phyloP scores from a whole-genome alignment of 2,888 invertebrate species.

The Lordiphosa fenestrarum region DNA sequence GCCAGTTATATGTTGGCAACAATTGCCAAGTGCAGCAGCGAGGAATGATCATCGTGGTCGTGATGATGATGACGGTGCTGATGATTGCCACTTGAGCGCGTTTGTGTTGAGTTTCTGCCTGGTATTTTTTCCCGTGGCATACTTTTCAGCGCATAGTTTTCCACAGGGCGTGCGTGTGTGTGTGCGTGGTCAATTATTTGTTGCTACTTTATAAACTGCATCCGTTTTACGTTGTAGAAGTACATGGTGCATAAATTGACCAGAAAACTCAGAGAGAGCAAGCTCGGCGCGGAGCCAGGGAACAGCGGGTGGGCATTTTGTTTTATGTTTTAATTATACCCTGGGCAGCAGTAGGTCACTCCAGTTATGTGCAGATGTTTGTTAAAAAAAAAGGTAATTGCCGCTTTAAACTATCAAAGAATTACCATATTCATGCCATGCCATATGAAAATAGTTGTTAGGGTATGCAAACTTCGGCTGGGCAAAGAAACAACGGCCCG shows the following conservation, averaged over 20 bases:
- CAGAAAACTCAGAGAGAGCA: constrained; percentile 35
- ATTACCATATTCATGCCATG: too few species aligned
- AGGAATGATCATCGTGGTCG: constrained; percentile 29
- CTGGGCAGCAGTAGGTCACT: too few species aligned
- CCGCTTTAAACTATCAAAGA: too few species aligned
- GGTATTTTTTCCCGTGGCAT: constrained; percentile 15
- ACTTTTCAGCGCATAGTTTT: constrained; percentile 12
- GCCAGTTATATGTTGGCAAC: constrained; percentile 43
- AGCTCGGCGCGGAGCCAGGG: background rate
- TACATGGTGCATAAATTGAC: constrained; percentile 41
- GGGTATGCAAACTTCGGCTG: too few species aligned
- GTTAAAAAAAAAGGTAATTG: too few species aligned
- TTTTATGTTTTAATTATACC: too few species aligned
- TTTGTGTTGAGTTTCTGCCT: constrained; percentile 27
- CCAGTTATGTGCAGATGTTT: too few species aligned
- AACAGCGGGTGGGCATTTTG: too few species aligned
- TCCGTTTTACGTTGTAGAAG: constrained; percentile 21
- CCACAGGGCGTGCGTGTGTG: constrained; percentile 8
- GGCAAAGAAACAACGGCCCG: too few species aligned
- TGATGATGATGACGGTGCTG: constrained; percentile 49
- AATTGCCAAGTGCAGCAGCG: constrained; percentile 59
- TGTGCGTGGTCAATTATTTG: constrained; percentile 62
- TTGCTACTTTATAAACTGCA: constrained; percentile 64
- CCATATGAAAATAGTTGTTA: too few species aligned
- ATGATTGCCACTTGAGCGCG: constrained; percentile 59